phyloP scores from a whole-genome alignment of 2,888 invertebrate genomes.

The Pharmacophagus antenor region DNA sequence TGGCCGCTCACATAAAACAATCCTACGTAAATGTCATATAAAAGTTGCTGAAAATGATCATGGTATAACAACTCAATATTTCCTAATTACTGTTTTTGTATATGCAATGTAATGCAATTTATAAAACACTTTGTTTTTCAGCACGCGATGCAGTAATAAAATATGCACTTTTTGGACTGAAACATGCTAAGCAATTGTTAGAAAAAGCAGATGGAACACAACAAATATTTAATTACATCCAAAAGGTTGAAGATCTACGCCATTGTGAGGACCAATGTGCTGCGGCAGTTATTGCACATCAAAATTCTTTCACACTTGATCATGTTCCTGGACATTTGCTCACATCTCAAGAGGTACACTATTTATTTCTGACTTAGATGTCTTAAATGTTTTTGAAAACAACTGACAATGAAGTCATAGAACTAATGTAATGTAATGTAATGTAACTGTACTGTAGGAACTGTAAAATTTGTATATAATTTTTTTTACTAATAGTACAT shows the following conservation, averaged over 20 bases:
- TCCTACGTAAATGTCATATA: conserved; percentile 83
- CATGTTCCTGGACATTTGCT: conserved; percentile 85
- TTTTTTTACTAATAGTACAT: too few relatives aligned
- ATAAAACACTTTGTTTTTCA: conserved; percentile 34
- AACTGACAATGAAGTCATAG: too few relatives aligned
- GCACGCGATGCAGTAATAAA: conserved; percentile 66
- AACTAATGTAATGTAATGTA: too few relatives aligned
- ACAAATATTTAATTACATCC: conserved; percentile 67
- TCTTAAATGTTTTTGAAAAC: too few relatives aligned
- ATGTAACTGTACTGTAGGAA: too few relatives aligned
- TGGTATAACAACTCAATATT: conserved; percentile 45
- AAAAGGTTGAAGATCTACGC: conserved; percentile 72
- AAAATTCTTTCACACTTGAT: conserved; percentile 81
- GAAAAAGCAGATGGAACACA: conserved; percentile 60
- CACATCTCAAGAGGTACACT: conserved; percentile 83
- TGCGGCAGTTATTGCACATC: conserved; percentile 73
- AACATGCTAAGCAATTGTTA: conserved; percentile 67
- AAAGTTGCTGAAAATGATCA: conserved; percentile 73
- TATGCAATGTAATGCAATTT: background rate
- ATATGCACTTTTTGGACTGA: conserved; percentile 79
- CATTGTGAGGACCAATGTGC: conserved; percentile 73
- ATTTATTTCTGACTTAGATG: too few relatives aligned
- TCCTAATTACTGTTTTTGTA: background rate
- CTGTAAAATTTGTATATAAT: too few relatives aligned
- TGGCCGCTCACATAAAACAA: conserved; percentile 87